These are phyloP conservation scores for Emberiza fucata DNA, from an alignment of 2,113 vertebrate genomes.

Conservation along the genomic window DNA sequence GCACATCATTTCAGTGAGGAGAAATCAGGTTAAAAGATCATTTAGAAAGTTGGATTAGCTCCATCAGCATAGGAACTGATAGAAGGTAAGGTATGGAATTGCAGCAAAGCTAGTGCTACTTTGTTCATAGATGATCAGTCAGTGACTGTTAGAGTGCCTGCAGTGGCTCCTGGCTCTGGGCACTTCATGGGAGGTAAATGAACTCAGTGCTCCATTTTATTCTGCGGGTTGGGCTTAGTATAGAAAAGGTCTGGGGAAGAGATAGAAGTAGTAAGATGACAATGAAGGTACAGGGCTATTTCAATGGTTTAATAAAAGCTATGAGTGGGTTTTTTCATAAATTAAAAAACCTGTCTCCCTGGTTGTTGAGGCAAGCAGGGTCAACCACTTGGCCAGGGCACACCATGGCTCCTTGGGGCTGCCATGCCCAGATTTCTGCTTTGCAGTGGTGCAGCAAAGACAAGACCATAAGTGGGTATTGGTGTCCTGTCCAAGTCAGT, in stretches of 20 bases:
- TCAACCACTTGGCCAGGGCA: not conserved
- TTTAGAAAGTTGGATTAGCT: not conserved
- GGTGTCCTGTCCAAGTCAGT: not conserved
- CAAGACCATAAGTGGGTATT: not conserved
- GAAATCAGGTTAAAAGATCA: not conserved
- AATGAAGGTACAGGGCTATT: not conserved
- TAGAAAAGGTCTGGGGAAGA: not conserved
- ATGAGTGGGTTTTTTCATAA: not conserved
- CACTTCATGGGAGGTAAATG: not conserved
- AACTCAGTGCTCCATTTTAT: not conserved
- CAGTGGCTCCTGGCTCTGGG: not conserved
- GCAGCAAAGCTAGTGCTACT: not conserved
- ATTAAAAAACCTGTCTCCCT: not conserved
- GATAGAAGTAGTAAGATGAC: not conserved
- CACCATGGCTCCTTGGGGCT: not conserved
- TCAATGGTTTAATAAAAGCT: not conserved
- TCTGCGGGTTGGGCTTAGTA: not conserved
- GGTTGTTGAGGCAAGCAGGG: not conserved
- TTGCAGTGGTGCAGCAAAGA: not conserved
- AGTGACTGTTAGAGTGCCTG: not conserved
- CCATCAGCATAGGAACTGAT: not conserved
- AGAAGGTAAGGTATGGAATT: not conserved
- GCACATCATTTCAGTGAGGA: not conserved
- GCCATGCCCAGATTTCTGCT: rapidly evolving
- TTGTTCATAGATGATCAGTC: not conserved